These are phyloP conservation scores for Kryptolebias ocellatus DNA, from an alignment of 2,797 vertebrate species.

Conservation along the genomic window DNA sequence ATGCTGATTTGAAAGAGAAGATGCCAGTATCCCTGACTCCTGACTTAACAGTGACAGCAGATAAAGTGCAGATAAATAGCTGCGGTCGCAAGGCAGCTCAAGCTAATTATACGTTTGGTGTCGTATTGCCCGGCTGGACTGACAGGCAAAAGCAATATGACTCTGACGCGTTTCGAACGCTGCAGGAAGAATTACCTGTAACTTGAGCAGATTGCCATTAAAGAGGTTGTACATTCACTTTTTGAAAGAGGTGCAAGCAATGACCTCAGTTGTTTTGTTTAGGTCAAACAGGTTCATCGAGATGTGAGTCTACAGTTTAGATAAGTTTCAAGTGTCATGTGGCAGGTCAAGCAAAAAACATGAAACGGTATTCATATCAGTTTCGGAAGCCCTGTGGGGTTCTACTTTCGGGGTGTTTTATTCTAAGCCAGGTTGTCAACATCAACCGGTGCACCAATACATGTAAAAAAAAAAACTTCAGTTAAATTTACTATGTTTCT, in stretches of 20 bases:
- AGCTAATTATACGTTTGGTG: constrained; percentile 68
- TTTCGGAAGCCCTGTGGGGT: no score
- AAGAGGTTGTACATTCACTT: not conserved
- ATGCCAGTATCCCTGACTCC: constrained; percentile 6
- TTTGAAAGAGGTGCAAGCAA: not conserved
- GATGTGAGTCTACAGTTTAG: not conserved
- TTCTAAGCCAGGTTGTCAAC: no score
- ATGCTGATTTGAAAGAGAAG: not conserved
- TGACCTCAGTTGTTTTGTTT: not conserved
- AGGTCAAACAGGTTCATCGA: constrained; percentile 2
- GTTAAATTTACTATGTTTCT: no score
- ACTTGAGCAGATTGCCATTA: not conserved
- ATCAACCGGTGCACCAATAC: no score
- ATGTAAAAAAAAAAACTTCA: no score
- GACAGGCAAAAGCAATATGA: constrained; percentile 39
- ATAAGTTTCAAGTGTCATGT: not conserved
- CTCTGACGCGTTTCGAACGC: constrained; percentile 31
- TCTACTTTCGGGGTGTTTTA: no score
- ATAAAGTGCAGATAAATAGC: constrained; percentile 28
- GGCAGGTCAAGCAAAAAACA: not conserved
- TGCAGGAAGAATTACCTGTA: constrained; percentile 6
- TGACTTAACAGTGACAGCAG: not conserved
- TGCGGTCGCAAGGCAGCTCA: constrained; percentile 50
- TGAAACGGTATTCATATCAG: no score
- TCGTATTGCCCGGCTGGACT: constrained; percentile 40